phyloP scores from a whole-genome alignment of 2,888 invertebrate genomes.

The Tyria jacobaeae region DNA sequence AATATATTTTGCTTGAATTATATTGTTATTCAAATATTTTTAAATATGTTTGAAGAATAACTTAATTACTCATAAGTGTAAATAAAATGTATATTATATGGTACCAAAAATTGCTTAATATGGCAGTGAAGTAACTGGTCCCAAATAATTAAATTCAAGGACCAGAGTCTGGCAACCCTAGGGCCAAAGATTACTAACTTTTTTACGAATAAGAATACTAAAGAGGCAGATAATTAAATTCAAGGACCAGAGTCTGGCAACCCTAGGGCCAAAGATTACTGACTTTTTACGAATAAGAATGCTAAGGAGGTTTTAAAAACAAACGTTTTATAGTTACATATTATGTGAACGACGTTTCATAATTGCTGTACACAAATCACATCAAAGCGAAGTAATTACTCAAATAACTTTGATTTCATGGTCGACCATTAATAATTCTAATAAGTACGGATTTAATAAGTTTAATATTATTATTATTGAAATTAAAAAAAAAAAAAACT shows the following conservation, averaged over 20 bases:
- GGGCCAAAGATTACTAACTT: background rate
- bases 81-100: background rate
- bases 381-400: background rate
- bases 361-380: background rate
- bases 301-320: background rate
- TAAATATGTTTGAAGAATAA: no score
- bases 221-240: background rate
- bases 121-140: background rate
- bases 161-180: background rate
- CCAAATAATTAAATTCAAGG: background rate
- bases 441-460: background rate
- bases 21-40: no score
- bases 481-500: slow-evolving; percentile 30
- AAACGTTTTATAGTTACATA: background rate
- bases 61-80: background rate
- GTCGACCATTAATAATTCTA: background rate
- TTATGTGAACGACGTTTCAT: background rate
- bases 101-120: background rate
- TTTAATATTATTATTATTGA: background rate
- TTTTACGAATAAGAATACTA: no score
- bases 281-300: no score
- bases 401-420: background rate
- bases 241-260: background rate
- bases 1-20: background rate
- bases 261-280: background rate